phyloP scores from a whole-genome alignment of 1,140 invertebrate genomes.

The Lucilia cuprina region DNA sequence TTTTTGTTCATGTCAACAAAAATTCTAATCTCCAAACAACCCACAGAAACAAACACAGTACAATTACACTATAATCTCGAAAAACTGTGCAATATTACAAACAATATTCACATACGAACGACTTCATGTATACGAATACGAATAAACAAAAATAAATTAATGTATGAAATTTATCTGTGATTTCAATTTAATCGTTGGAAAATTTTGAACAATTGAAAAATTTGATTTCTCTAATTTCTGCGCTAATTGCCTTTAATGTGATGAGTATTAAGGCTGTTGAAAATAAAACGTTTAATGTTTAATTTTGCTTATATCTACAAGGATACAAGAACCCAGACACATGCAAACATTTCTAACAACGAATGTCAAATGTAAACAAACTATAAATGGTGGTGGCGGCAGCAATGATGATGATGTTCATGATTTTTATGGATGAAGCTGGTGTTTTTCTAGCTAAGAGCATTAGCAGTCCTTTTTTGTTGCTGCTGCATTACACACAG shows the following conservation, averaged over 20 bases:
- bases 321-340: too few relatives aligned
- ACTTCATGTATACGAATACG: neutral
- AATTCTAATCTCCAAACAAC: conserved; percentile 23
- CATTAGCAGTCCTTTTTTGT: conserved; percentile 36
- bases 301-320: neutral
- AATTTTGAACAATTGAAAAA: conserved; percentile 51
- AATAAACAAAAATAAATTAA: conserved; percentile 9
- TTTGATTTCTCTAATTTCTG: conserved; percentile 49
- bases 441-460: conserved; percentile 37
- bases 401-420: neutral
- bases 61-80: neutral
- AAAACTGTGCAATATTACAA: neutral
- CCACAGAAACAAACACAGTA: neutral
- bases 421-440: neutral
- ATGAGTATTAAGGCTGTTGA: neutral
- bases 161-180: conserved; percentile 44
- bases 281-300: neutral
- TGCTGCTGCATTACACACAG: neutral
- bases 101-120: neutral
- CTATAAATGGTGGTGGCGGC: neutral
- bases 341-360: neutral
- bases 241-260: conserved; percentile 53
- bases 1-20: conserved; percentile 38
- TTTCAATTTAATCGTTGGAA: conserved; percentile 61
- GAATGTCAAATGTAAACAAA: neutral